Evolutionary conservation across 2,113 vertebrate genomes (phyloP).

Genomic region (Ageneiosus marmoratus): DNA sequence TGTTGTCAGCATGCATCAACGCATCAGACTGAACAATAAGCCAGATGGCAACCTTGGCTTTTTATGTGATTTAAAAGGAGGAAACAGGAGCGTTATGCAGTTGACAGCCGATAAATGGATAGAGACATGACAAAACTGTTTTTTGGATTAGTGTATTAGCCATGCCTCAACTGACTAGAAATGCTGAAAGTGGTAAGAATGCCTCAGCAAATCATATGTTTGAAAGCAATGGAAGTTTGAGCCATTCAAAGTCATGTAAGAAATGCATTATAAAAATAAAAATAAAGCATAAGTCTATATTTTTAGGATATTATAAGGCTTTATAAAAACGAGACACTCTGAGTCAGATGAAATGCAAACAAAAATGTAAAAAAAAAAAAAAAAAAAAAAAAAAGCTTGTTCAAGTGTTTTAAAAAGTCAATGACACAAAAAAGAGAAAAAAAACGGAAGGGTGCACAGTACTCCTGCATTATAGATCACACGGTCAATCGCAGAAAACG

Average conservation of each 20-base stretch:
- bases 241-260: not conserved
- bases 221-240: not conserved
- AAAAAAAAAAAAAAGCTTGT: not conserved
- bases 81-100: not conserved
- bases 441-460: not conserved
- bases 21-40: constrained; percentile 25
- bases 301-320: not conserved
- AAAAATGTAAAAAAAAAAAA: no score
- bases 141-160: constrained; percentile 23
- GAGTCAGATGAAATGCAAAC: not conserved
- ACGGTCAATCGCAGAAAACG: not conserved
- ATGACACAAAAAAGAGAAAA: not conserved
- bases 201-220: not conserved
- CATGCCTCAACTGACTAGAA: constrained; percentile 1
- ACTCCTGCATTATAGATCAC: not conserved
- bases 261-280: not conserved
- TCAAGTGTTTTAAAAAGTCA: not conserved
- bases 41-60: constrained; percentile 28
- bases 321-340: not conserved
- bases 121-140: not conserved
- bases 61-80: not conserved
- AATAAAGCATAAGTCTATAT: not conserved
- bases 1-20: constrained; percentile 2
- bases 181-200: not conserved
- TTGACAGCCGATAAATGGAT: constrained; percentile 30